Evolutionary conservation across 1,140 invertebrate species (phyloP).

Genomic region (Brachionus manjavacas): DNA sequence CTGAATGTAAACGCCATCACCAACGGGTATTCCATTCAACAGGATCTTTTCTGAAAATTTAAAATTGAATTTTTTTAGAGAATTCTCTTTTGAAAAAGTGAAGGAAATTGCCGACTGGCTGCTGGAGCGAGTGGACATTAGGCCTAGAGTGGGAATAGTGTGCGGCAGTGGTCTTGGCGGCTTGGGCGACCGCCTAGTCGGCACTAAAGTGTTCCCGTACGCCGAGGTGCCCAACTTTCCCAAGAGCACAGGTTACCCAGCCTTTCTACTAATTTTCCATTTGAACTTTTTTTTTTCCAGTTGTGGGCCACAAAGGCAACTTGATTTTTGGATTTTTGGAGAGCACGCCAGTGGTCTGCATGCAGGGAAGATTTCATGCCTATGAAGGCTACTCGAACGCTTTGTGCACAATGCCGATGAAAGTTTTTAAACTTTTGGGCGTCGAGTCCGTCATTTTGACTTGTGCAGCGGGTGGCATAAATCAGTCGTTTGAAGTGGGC

Average conservation of each 20-base stretch:
- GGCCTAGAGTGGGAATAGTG: conserved; percentile 80
- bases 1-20: conserved; percentile 5
- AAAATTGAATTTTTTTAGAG: not conserved
- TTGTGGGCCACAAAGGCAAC: conserved; percentile 81
- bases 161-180: conserved; percentile 88
- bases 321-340: conserved; percentile 80
- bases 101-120: conserved; percentile 29
- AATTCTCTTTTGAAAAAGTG: conserved; percentile 41
- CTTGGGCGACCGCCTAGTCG: conserved; percentile 71
- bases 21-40: not conserved
- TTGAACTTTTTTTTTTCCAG: conserved; percentile 57
- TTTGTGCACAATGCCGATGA: conserved; percentile 78
- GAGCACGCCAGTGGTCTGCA: conserved; percentile 75
- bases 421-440: conserved; percentile 88
- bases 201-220: conserved; percentile 73
- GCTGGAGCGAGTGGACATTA: conserved; percentile 10
- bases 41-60: too few relatives aligned
- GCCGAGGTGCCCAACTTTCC: conserved; percentile 84
- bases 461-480: conserved; percentile 89
- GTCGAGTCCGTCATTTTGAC: conserved; percentile 79
- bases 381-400: conserved; percentile 81
- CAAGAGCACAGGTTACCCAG: conserved; percentile 61
- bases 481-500: conserved; percentile 75
- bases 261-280: too few relatives aligned
- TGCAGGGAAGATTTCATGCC: conserved; percentile 91